Conservation (phyloP, 2,888 invertebrate genomes). For the Nephrotoma guestfalica region DNA sequence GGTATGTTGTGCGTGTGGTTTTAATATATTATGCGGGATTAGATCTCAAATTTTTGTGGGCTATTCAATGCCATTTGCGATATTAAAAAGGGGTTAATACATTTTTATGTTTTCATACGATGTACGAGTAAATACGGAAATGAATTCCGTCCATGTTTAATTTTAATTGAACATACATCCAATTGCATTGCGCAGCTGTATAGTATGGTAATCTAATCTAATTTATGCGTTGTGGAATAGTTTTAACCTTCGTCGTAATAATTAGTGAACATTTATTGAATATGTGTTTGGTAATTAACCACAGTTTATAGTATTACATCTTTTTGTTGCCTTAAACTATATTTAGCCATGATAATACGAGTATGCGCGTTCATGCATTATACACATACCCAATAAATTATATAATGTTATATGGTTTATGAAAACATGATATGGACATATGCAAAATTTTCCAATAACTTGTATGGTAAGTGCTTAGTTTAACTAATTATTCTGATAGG, state of each 20-base stretch:
- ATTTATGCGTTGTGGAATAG: neutral
- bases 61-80: neutral
- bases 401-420: neutral
- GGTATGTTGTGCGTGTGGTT: neutral
- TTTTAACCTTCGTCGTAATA: neutral
- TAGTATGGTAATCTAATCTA: neutral
- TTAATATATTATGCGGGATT: neutral
- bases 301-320: neutral
- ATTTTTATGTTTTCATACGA: neutral
- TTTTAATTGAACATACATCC: neutral
- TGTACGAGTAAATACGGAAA: neutral
- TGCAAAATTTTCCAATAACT: neutral
- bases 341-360: neutral
- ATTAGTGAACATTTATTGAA: neutral
- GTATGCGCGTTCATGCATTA: neutral
- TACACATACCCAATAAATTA: neutral
- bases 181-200: neutral
- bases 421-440: neutral
- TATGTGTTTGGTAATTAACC: neutral
- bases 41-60: neutral
- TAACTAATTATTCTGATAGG: neutral
- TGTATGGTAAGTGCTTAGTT: neutral
- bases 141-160: neutral
- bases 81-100: neutral
- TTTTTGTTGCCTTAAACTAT: neutral